These are phyloP conservation scores for Melopsittacus undulatus DNA, from an alignment of 2,797 vertebrate genomes.

Conservation along the genomic window DNA sequence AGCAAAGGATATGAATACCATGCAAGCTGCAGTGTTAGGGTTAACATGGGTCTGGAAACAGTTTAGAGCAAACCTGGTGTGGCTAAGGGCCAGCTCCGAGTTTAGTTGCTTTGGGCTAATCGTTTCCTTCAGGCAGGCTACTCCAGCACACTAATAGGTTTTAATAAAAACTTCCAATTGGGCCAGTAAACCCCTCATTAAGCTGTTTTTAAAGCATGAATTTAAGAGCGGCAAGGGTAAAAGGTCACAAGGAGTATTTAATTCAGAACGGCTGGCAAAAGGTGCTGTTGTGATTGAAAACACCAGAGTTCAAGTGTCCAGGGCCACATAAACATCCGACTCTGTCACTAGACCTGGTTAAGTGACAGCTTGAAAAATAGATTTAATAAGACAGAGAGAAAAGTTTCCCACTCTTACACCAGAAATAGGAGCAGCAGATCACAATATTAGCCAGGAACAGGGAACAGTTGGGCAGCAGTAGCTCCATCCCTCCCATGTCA, in stretches of 20 bases:
- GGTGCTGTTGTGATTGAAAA: constrained; percentile 80
- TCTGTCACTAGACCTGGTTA: constrained; percentile 73
- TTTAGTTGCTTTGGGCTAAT: constrained; percentile 81
- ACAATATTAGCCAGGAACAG: neutral
- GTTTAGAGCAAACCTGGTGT: constrained; percentile 65
- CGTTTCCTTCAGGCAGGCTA: constrained; percentile 86
- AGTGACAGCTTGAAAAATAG: constrained; percentile 83
- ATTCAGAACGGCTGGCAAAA: constrained; percentile 83
- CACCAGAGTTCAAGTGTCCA: constrained; percentile 72
- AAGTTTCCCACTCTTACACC: constrained; percentile 41
- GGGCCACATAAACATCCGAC: constrained; percentile 70
- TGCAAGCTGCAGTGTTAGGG: constrained; percentile 25
- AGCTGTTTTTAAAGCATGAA: constrained; percentile 89
- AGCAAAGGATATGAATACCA: constrained; percentile 59
- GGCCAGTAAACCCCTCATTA: constrained; percentile 92
- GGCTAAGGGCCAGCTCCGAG: constrained; percentile 47
- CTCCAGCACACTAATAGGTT: constrained; percentile 82
- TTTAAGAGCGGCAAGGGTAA: constrained; percentile 83
- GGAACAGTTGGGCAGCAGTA: neutral
- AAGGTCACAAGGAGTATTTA: constrained; percentile 84
- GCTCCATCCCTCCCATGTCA: neutral
- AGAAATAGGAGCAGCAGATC: constrained; percentile 36
- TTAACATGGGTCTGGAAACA: constrained; percentile 68
- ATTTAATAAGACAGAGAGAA: constrained; percentile 76
- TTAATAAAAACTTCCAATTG: constrained; percentile 91